Conservation (phyloP, 2,888 invertebrate genomes). For the Oscheius onirici region DNA sequence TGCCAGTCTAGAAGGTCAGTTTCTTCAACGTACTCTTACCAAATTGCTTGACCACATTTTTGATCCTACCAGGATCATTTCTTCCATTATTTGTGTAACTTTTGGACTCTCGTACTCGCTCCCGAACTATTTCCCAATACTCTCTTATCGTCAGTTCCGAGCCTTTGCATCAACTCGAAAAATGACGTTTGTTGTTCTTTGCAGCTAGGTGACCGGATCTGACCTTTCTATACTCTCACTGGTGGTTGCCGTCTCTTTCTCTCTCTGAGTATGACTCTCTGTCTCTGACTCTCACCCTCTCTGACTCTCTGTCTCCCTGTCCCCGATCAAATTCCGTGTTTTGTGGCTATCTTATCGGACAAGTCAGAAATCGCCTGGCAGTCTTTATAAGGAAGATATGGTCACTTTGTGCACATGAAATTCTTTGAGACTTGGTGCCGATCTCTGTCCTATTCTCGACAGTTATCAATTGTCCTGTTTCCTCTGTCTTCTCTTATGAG, state of each 20-base stretch:
- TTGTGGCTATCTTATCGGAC: too few relatives aligned
- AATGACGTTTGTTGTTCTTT: too few relatives aligned
- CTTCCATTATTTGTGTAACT: neutral
- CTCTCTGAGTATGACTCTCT: too few relatives aligned
- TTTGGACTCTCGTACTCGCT: neutral
- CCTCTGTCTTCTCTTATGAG: neutral
- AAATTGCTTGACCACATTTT: neutral
- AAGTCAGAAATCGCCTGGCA: too few relatives aligned
- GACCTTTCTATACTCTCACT: too few relatives aligned
- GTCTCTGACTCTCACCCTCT: too few relatives aligned
- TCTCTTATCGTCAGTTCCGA: too few relatives aligned
- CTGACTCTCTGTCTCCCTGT: too few relatives aligned
- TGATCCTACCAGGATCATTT: neutral
- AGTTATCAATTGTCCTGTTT: neutral
- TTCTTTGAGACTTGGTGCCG: neutral
- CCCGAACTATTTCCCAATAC: neutral
- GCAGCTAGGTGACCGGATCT: too few relatives aligned
- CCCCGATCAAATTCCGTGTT: too few relatives aligned
- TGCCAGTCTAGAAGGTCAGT: slow-evolving; percentile 50
- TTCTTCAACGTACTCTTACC: neutral
- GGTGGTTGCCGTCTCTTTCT: too few relatives aligned
- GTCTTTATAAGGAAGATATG: neutral
- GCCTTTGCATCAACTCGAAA: too few relatives aligned
- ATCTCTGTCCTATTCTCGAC: neutral
- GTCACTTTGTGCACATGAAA: neutral